Base-by-base conservation (phyloP, 2,888 invertebrate species). In the Lumbricus terrestris region DNA sequence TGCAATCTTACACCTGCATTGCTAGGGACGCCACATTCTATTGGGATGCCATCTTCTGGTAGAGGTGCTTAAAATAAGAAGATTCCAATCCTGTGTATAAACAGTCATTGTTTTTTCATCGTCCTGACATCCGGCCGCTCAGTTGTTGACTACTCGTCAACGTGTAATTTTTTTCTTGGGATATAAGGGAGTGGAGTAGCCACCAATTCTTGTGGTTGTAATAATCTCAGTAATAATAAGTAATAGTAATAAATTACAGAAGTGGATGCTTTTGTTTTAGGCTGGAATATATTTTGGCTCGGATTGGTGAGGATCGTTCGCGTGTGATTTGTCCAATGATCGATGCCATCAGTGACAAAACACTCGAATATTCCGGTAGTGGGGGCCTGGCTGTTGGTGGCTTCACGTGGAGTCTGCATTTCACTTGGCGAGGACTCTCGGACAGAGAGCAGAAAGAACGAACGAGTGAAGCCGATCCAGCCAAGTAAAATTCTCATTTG, bases 271-370 rank as follows among this genome's bases (percentile, higher is more conserved):
- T 29, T 38, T 47, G 69, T 69, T 88, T 33, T 85, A 95, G 96
- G 97, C 96, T 98, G 91, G 97, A 98, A 94, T 99, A 99, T 0
- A 95, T 99, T 89, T 95, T 99, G 92, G 96, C 97, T 92, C 96
- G 98, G 90, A 97, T 98, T 94, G 97, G 97, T 95, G 96, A 97
- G 92, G 96, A 97, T 69, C 96, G 96, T 0, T 96, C 96, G 40
- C 97, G 97, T 23, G 97, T 98, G 18, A 96, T 98, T 90, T 97
- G 98, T 93, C 99, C 99, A 88, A 97, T 98, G 93, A 99, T 99
- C 92, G 99, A 99, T 95, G 97, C 97, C 90, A 98, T 99, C 93
- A 97, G 97, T 94, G 97, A 97, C 92, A 96, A 96, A 92, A 97
- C 96, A 89, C 96, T 98, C n/a, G 92, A 93, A 90, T 95, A 94